phyloP scores from a whole-genome alignment of 2,888 invertebrate genomes.

The Vandiemenella viatica region DNA sequence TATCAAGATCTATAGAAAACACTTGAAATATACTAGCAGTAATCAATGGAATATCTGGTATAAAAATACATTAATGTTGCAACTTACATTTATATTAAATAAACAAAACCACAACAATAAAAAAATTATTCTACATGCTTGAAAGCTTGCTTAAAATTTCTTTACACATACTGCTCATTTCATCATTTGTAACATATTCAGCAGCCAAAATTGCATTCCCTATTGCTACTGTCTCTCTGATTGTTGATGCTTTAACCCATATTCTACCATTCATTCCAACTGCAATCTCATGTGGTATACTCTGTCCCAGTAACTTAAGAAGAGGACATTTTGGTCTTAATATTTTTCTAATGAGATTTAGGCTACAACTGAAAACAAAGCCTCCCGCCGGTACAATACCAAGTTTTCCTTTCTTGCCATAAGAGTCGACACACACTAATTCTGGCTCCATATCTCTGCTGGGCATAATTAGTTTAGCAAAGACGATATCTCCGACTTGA shows the following conservation, averaged over 20 bases:
- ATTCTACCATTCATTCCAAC: constrained; percentile 90
- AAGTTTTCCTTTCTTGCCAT: constrained; percentile 68
- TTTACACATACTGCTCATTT: constrained; percentile 39
- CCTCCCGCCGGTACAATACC: constrained; percentile 57
- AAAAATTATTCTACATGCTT: background rate
- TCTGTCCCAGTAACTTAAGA: constrained; percentile 54
- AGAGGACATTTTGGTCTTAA: constrained; percentile 58
- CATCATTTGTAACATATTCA: constrained; percentile 44
- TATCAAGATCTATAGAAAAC: no score
- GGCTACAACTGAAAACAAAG: constrained; percentile 58
- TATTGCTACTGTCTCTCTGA: constrained; percentile 62
- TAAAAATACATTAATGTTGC: no score
- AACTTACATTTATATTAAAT: background rate
- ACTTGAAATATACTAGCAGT: no score
- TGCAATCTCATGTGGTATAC: constrained; percentile 74
- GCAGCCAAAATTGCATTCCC: constrained; percentile 62
- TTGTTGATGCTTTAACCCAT: constrained; percentile 67
- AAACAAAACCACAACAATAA: background rate
- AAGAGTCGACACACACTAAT: constrained; percentile 77
- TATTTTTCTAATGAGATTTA: constrained; percentile 54
- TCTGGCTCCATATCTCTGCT: constrained; percentile 88
- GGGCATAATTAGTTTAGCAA: constrained; percentile 67
- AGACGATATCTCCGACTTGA: constrained; percentile 69
- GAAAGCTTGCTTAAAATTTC: constrained; percentile 3
- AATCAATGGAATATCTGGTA: no score